Conservation (phyloP, 1,140 invertebrate genomes). For the Drosophila bocki region DNA sequence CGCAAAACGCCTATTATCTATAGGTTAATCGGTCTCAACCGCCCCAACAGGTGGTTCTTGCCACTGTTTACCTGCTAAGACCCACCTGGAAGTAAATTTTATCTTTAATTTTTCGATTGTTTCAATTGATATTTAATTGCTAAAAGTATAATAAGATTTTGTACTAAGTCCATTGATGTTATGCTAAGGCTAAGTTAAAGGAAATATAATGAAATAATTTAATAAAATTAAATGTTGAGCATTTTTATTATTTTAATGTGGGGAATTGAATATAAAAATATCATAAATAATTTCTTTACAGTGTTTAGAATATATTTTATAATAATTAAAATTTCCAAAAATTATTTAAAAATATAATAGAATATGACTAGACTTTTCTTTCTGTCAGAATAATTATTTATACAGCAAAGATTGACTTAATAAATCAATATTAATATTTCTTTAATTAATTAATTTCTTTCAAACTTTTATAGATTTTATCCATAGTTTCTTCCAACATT, state of each 20-base stretch:
- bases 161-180: not conserved
- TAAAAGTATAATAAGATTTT: not conserved
- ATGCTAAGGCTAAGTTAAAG: not conserved
- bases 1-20: slow-evolving; percentile 17
- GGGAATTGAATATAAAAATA: not conserved
- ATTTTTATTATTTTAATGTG: not conserved
- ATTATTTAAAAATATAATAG: too few relatives aligned
- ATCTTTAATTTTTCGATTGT: not conserved
- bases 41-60: slow-evolving; percentile 1
- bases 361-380: too few relatives aligned
- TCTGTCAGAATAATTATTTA: too few relatives aligned
- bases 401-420: too few relatives aligned
- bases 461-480: too few relatives aligned
- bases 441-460: too few relatives aligned
- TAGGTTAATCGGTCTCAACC: not conserved
- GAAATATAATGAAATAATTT: not conserved
- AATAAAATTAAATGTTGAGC: not conserved
- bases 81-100: not conserved
- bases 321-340: too few relatives aligned
- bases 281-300: too few relatives aligned
- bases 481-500: too few relatives aligned
- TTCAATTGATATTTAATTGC: not conserved
- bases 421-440: too few relatives aligned
- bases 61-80: not conserved
- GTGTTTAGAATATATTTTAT: too few relatives aligned